A percentile compares a stretch with the other conserved stretches of the same genome.
phyloP scores from a whole-genome alignment of 2,888 invertebrate genomes.

The Machimus atricapillus region DNA sequence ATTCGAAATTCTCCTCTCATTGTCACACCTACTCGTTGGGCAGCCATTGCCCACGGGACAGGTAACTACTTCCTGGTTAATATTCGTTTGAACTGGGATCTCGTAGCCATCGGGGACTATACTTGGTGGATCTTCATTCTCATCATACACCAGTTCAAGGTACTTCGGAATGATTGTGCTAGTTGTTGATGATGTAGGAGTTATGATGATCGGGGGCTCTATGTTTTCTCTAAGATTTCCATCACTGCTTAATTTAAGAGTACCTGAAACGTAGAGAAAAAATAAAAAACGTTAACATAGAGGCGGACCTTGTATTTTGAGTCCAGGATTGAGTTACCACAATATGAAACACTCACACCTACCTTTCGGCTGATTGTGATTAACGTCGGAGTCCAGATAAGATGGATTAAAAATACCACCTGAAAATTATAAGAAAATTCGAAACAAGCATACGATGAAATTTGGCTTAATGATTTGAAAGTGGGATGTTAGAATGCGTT shows the following conservation, averaged over 20 bases:
- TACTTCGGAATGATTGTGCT: slow-evolving; percentile 65
- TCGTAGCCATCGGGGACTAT: slow-evolving; percentile 49
- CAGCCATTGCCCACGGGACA: neutral
- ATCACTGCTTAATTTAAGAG: slow-evolving; percentile 43
- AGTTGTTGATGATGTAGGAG: slow-evolving; percentile 47
- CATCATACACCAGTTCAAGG: slow-evolving; percentile 71
- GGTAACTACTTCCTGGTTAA: neutral
- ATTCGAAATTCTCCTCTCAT: slow-evolving; percentile 15
- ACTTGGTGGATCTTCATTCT: slow-evolving; percentile 57
- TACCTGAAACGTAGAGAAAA: slow-evolving; percentile 37
- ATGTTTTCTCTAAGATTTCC: slow-evolving; percentile 46
- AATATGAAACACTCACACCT: neutral
- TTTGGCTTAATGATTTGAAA: slow-evolving; percentile 36
- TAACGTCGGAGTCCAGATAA: slow-evolving; percentile 76
- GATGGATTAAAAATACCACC: slow-evolving; percentile 77
- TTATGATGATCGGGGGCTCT: slow-evolving; percentile 48
- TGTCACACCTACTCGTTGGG: slow-evolving; percentile 1
- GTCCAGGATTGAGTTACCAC: neutral
- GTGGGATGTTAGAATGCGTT: neutral
- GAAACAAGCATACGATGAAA: slow-evolving; percentile 45
- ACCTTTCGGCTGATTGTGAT: slow-evolving; percentile 60
- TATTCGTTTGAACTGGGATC: slow-evolving; percentile 46
- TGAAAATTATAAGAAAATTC: slow-evolving; percentile 55
- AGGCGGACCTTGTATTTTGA: neutral
- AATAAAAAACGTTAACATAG: neutral